Evolutionary conservation across 2,113 vertebrate species (phyloP), one percentile per base, ranked within the genome.

Genomic region (Gymnorhina tibicen): DNA sequence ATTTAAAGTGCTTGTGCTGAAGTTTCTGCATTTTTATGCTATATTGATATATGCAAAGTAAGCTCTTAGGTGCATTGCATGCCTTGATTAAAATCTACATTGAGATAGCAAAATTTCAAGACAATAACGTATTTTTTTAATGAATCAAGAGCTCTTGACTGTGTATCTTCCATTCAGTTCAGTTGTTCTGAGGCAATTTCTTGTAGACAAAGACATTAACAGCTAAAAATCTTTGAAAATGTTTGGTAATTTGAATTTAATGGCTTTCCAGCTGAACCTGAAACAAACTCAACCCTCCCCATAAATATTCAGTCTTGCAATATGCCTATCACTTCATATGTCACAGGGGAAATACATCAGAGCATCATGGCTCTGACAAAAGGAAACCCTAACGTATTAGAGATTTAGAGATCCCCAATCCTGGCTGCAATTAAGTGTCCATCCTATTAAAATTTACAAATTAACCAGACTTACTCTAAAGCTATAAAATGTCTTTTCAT

Each of bases 51-150:
- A 67, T n/a, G 19, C 9, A 75, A 72, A 82, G 15, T 56, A 78
- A 55, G 4, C 4, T 42, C 23, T 47, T 23, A 42, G 12, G 28
- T 74, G 9, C 8, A 23, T 39, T 72, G 10, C 4, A 24, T 0
- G 0, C 6, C 14, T 94, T 59, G 6, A 16, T 85, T 73, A 62
- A 87, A 79, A 56, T 82, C 19, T 59, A 28, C 19, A 32, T n/a
- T 52, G 8, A 42, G 11, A 70, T 8, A 82, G 9, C 1, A 4
- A 78, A 59, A 77, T 67, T 46, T 77, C 16, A 66, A 46, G 19
- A 67, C n/a, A 73, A 77, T 30, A 77, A 11, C 10, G 11, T 4
- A 46, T 47, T 47, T 67, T 89, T 86, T 44, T 75, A 69, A 49
- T n/a, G 12, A 72, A 41, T 53, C 19, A 64, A 67, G 76, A 7